phyloP scores from a whole-genome alignment of 1,140 invertebrate species.

The Penaeus indicus region DNA sequence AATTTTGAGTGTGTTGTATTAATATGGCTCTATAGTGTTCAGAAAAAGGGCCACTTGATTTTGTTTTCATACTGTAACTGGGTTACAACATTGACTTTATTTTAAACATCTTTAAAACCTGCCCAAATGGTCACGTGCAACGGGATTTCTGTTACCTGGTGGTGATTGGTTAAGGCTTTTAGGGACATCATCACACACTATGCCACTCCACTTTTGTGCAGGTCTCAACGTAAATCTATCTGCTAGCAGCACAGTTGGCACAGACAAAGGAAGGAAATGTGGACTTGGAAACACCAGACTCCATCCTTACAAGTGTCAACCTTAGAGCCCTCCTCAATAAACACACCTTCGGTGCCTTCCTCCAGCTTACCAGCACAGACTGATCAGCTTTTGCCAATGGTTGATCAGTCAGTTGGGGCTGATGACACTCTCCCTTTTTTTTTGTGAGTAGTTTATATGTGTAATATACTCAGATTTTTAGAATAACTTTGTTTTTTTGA shows the following conservation, averaged over 20 bases:
- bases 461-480: too few relatives aligned
- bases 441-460: too few relatives aligned
- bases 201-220: background rate
- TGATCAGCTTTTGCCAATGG: conserved; percentile 89
- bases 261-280: conserved; percentile 93
- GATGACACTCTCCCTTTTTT: conserved; percentile 72
- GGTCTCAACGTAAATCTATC: conserved; percentile 81
- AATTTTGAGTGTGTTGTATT: background rate
- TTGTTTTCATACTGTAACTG: too few relatives aligned
- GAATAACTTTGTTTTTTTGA: too few relatives aligned
- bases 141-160: too few relatives aligned
- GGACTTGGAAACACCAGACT: conserved; percentile 96
- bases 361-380: conserved; percentile 89
- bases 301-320: conserved; percentile 93
- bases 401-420: conserved; percentile 78
- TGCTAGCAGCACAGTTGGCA: conserved; percentile 90
- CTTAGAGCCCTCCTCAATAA: conserved; percentile 86
- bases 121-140: too few relatives aligned
- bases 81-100: too few relatives aligned
- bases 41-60: too few relatives aligned
- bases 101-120: too few relatives aligned
- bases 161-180: too few relatives aligned
- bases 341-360: conserved; percentile 91
- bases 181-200: too few relatives aligned
- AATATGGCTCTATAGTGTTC: too few relatives aligned